phyloP scores from a whole-genome alignment of 1,140 invertebrate genomes.

The Zaprionus capensis region DNA sequence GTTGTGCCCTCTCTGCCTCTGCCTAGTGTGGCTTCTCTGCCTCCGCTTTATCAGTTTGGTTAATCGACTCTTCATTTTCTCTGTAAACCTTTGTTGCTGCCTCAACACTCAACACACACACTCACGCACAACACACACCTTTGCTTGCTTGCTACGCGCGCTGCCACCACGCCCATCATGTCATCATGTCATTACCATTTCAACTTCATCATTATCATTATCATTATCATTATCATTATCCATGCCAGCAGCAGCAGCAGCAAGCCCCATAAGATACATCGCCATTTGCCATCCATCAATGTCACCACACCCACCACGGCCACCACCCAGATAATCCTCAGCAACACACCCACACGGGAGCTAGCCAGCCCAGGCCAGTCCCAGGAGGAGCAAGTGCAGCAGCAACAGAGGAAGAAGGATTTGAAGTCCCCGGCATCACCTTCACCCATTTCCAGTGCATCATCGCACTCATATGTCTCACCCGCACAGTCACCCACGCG shows the following conservation, averaged over 20 bases:
- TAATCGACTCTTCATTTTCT: slow-evolving; percentile 78
- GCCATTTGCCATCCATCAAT: slow-evolving; percentile 75
- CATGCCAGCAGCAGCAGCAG: slow-evolving; percentile 18
- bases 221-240: slow-evolving; percentile 29
- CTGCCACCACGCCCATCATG: slow-evolving; percentile 33
- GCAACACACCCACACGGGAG: slow-evolving; percentile 47
- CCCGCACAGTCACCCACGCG: slow-evolving; percentile 54
- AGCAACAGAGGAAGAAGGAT: slow-evolving; percentile 11
- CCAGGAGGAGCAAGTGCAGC: slow-evolving; percentile 17
- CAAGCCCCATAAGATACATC: slow-evolving; percentile 64
- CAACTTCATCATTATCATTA: slow-evolving; percentile 37
- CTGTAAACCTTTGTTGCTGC: slow-evolving; percentile 77
- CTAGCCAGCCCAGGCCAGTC: slow-evolving; percentile 24
- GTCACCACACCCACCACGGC: slow-evolving; percentile 75
- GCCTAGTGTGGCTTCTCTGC: slow-evolving; percentile 34
- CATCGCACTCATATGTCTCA: slow-evolving; percentile 65
- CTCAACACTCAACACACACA: slow-evolving; percentile 33
- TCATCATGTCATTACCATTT: slow-evolving; percentile 57
- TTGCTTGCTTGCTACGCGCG: slow-evolving; percentile 64
- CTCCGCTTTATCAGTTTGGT: slow-evolving; percentile 63
- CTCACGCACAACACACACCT: slow-evolving; percentile 37
- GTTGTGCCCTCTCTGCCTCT: slow-evolving; percentile 26
- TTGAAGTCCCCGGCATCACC: slow-evolving; percentile 5
- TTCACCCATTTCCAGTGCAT: slow-evolving; percentile 60
- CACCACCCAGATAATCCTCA: slow-evolving; percentile 76